Conservation (phyloP, 2,113 vertebrate species). For the Xiphorhynchus elegans region DNA sequence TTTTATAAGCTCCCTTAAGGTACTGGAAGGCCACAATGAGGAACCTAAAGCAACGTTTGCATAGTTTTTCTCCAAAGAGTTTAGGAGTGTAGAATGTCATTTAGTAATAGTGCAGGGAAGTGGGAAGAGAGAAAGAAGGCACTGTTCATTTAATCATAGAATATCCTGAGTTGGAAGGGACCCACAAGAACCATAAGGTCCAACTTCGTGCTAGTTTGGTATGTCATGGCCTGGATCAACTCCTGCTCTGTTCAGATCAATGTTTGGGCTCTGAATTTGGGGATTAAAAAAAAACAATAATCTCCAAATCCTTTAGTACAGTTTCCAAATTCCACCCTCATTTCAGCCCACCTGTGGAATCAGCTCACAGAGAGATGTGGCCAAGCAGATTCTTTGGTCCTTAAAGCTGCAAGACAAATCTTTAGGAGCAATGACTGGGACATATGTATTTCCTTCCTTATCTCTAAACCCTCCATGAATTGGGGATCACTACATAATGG, state of each 20-base stretch:
- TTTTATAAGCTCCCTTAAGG: not conserved
- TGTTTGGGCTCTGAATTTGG: not conserved
- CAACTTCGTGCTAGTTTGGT: not conserved
- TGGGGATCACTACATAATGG: not conserved
- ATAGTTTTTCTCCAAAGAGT: not conserved
- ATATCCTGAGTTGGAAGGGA: not conserved
- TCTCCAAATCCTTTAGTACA: not conserved
- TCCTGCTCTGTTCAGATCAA: not conserved
- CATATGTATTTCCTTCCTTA: not conserved
- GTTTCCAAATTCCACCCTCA: not conserved
- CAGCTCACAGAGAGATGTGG: not conserved
- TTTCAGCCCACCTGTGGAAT: not conserved
- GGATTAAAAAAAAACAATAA: not conserved
- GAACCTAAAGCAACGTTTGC: not conserved
- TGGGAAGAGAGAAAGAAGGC: not conserved
- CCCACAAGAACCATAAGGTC: not conserved
- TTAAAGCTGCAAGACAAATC: not conserved
- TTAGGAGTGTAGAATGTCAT: not conserved
- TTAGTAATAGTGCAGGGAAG: not conserved
- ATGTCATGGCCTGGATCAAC: not conserved
- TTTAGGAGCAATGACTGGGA: not conserved
- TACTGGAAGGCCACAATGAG: not conserved
- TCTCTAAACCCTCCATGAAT: not conserved
- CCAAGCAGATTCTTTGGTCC: not conserved
- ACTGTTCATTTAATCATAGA: not conserved